Conservation (phyloP, 2,113 vertebrate genomes). For the Mungos mungo region DNA sequence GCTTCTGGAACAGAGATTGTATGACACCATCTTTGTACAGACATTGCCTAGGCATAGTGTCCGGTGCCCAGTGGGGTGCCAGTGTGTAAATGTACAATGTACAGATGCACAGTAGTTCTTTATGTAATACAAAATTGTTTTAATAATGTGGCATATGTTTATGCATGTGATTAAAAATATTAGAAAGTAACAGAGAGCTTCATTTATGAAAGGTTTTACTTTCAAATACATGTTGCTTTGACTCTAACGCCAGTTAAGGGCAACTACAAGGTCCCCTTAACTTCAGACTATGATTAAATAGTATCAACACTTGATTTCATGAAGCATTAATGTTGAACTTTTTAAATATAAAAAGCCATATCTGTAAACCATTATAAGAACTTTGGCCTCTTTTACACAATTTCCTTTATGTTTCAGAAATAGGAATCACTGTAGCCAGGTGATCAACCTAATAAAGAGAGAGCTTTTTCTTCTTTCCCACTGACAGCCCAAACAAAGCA, state of each 20-base stretch:
- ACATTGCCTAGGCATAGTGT: no score
- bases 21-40: background rate
- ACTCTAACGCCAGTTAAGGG: background rate
- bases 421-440: background rate
- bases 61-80: background rate
- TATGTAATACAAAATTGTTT: background rate
- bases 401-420: slow-evolving; percentile 36
- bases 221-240: background rate
- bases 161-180: background rate
- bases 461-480: background rate
- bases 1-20: background rate
- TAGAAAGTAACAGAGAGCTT: background rate
- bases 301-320: background rate
- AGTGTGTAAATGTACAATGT: background rate
- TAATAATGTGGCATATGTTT: background rate
- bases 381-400: slow-evolving; percentile 15
- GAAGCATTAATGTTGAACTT: slow-evolving; percentile 6
- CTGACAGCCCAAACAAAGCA: background rate
- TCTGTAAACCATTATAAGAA: slow-evolving; percentile 20
- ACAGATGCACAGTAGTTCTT: background rate
- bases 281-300: slow-evolving; percentile 1
- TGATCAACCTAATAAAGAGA: background rate
- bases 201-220: background rate
- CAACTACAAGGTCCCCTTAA: background rate
- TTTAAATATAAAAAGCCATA: slow-evolving; percentile 4